Evolutionary conservation across 2,888 invertebrate genomes (phyloP), one percentile per base, ranked within the genome.

Genomic region (Scaptomyza cyrtandrae): DNA sequence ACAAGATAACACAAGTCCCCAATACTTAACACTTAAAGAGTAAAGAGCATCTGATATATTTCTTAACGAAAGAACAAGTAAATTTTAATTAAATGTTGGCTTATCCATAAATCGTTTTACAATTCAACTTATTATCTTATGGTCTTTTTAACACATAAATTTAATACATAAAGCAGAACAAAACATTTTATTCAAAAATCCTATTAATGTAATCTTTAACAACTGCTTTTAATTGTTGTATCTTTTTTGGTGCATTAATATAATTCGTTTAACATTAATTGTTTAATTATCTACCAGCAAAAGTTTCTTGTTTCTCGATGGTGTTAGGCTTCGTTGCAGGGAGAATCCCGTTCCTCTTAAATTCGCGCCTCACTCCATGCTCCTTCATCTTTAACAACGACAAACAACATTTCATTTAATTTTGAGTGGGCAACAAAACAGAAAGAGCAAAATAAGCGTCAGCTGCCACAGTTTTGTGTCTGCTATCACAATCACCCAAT

Each of bases 321-420:
- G 52, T 39, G 39, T 3, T 24, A 7, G 14, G 14, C 11, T 11
- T 2, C 3, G 10, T 29, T 29, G 27, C 27, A 46, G 31, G 46
- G 46, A 29, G 11, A 14, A 14, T 6, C 11, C 3, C 6, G 13
- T 5, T 6, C 6, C 58, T 10, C 16, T 13, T 2, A 0, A 1
- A 24, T 24, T 24, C 43, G 1, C 37, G 10, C 5, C 48, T 16
- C 29, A 50, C 19, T 3, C 35, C 35, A 27, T 6, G 24, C 24
- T 50, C 19, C 33, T 11, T 44, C 44, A 44, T 9, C 33, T 24
- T 44, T 14, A 61, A 52, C 61, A 45, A 33, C 61, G 60, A 63
- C 19, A 63, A 63, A 56, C 60, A 71, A 68, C 73, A 73, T 82
- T 80, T 86, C 83, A 83, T 83, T 83, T 83, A 86, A 83, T 83